Evolutionary conservation across 2,888 invertebrate species (phyloP).

Genomic region (Mylabris sibirica): DNA sequence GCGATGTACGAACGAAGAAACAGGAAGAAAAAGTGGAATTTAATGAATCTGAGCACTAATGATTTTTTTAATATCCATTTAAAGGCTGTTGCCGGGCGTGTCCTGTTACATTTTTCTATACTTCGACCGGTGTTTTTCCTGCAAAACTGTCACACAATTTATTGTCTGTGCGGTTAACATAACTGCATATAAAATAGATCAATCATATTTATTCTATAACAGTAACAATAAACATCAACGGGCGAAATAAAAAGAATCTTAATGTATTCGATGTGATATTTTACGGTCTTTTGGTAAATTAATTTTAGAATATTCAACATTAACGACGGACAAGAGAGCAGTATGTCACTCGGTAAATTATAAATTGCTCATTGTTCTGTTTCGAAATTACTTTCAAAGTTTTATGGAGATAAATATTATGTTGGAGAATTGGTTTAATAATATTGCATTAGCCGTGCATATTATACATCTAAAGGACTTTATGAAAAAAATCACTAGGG

Average conservation of each 20-base stretch:
- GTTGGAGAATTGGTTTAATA: slow-evolving; percentile 23
- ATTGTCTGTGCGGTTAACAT: background rate
- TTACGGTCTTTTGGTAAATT: background rate
- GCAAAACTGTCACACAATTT: background rate
- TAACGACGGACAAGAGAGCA: slow-evolving; percentile 8
- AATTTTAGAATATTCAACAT: background rate
- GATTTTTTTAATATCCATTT: slow-evolving; percentile 8
- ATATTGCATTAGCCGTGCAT: background rate
- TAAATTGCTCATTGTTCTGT: slow-evolving; percentile 26
- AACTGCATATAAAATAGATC: background rate
- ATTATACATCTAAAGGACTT: background rate
- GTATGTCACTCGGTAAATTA: slow-evolving; percentile 24
- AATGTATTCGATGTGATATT: background rate
- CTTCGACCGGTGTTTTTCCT: background rate
- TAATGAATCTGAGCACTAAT: background rate
- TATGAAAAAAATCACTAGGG: background rate
- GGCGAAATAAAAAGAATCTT: too few relatives aligned
- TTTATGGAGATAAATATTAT: slow-evolving; percentile 24
- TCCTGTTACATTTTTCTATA: background rate
- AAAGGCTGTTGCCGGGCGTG: background rate
- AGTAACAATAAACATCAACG: too few relatives aligned
- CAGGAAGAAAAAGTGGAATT: background rate
- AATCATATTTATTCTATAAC: background rate
- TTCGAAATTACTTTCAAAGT: slow-evolving; percentile 25
- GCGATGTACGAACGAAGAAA: background rate